Conservation (phyloP, 2,797 vertebrate genomes). For the Mormyrus hasselquistii region DNA sequence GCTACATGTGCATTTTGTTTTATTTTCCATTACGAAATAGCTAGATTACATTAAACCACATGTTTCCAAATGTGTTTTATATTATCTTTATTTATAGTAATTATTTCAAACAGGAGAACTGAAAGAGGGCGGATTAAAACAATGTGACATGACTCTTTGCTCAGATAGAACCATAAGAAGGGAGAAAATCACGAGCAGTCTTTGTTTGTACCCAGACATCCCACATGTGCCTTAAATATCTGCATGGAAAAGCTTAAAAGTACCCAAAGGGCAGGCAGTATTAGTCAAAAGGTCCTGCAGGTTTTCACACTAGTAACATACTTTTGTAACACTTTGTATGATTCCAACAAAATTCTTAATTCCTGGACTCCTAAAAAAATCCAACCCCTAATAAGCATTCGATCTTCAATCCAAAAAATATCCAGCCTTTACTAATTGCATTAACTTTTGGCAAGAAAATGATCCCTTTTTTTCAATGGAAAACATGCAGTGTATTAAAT, state of each 20-base stretch:
- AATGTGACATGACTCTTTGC: not conserved
- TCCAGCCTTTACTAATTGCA: not conserved
- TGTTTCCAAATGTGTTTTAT: constrained; percentile 16
- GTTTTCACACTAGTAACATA: not conserved
- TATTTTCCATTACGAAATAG: constrained; percentile 15
- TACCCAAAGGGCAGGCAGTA: not conserved
- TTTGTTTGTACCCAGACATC: not conserved
- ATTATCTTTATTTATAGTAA: constrained; percentile 1
- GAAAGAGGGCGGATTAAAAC: constrained; percentile 4
- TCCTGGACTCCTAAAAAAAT: not conserved
- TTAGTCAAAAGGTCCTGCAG: not conserved
- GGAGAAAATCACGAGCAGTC: not conserved
- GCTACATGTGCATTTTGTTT: constrained; percentile 11
- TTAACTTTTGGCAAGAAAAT: not conserved
- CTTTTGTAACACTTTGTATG: not conserved
- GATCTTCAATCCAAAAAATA: not conserved
- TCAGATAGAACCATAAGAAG: not conserved
- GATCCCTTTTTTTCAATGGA: not conserved
- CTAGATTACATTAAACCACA: constrained; percentile 16
- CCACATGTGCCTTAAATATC: not conserved
- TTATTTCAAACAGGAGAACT: not conserved
- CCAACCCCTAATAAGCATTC: not conserved
- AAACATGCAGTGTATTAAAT: not conserved
- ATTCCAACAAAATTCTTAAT: not conserved
- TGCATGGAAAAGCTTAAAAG: not conserved